Conservation (phyloP, 2,888 invertebrate species). For the Lycocerus yunnanus region DNA sequence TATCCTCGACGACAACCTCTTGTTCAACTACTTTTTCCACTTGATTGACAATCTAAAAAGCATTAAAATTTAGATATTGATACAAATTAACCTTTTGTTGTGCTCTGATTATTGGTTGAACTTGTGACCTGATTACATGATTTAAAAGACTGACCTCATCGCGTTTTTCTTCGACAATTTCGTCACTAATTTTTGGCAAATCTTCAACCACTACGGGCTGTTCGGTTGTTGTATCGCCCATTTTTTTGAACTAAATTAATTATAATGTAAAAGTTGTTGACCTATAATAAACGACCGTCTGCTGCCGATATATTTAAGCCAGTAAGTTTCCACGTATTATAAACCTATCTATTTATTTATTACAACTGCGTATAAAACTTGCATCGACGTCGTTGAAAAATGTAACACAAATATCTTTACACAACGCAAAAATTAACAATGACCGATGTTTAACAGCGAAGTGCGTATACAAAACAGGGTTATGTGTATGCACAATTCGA, state of each 20-base stretch:
- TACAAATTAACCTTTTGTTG: slow-evolving; percentile 16
- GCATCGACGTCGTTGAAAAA: neutral
- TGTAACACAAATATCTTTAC: neutral
- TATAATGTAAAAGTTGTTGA: neutral
- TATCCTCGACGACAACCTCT: slow-evolving; percentile 4
- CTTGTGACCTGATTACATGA: slow-evolving; percentile 45
- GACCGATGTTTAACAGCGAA: neutral
- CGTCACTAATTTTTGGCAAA: neutral
- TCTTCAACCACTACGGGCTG: neutral
- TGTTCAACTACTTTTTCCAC: neutral
- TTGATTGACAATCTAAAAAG: neutral
- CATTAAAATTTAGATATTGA: neutral
- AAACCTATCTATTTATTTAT: neutral
- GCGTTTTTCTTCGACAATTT: neutral
- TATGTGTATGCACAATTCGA: neutral
- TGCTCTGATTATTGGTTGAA: slow-evolving; percentile 47
- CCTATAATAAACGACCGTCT: neutral
- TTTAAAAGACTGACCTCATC: slow-evolving; percentile 3
- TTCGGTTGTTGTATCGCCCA: neutral
- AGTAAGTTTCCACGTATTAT: neutral
- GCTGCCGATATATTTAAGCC: neutral
- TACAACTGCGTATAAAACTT: neutral
- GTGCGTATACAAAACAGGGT: neutral
- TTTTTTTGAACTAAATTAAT: neutral
- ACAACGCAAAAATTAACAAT: neutral